phyloP scores from a whole-genome alignment of 2,113 vertebrate species.

The Nesoenas mayeri region DNA sequence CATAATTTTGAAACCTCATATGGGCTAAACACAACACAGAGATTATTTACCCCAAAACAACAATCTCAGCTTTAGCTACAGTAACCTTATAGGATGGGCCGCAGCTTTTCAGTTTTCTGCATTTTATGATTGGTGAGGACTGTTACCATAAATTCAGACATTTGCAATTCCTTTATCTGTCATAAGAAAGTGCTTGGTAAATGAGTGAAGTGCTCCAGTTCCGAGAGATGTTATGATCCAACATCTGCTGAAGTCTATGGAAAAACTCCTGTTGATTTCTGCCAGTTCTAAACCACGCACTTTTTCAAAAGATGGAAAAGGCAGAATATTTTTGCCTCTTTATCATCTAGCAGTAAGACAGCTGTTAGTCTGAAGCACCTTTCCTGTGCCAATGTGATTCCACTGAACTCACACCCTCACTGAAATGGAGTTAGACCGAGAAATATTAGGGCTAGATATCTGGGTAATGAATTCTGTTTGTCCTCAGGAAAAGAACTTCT shows the following conservation, averaged over 20 bases:
- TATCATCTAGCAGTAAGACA: neutral
- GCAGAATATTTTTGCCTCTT: neutral
- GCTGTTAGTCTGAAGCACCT: neutral
- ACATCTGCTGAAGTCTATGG: constrained; percentile 7
- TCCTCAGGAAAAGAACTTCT: neutral
- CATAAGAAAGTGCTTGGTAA: neutral
- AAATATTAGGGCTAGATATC: neutral
- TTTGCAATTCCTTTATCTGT: constrained; percentile 27
- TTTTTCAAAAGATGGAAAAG: neutral
- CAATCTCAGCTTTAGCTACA: constrained; percentile 51
- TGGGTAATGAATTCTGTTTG: neutral
- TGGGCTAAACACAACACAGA: constrained; percentile 60
- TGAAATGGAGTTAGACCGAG: neutral
- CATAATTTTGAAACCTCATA: constrained; percentile 53
- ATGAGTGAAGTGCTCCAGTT: constrained; percentile 15
- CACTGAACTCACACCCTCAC: neutral
- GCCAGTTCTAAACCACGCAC: neutral
- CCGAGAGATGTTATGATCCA: constrained; percentile 8
- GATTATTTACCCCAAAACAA: constrained; percentile 58
- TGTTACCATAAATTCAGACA: constrained; percentile 5
- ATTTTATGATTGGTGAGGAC: constrained; percentile 33
- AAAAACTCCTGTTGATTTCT: constrained; percentile 13
- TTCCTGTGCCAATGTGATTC: neutral
- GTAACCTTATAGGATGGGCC: constrained; percentile 40
- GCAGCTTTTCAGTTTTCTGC: constrained; percentile 40